Conservation (phyloP, 2,797 vertebrate species). For the Microchirus variegatus region DNA sequence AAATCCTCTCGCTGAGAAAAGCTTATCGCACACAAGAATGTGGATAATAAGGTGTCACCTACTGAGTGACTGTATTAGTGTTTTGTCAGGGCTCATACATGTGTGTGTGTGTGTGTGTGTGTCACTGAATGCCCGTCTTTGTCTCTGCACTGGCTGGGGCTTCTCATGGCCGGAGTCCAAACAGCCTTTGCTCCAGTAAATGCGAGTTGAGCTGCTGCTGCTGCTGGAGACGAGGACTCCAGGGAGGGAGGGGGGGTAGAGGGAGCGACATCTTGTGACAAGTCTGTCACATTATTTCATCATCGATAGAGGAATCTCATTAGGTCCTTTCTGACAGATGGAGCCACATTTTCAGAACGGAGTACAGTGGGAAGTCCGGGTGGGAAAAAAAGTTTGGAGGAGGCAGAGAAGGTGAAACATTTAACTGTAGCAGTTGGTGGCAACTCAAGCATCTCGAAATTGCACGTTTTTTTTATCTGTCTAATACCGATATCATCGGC, state of each 20-base stretch:
- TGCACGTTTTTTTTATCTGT: too few relatives aligned
- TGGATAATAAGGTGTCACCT: conserved; percentile 35
- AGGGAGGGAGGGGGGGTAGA: conserved; percentile 1
- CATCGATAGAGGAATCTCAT: conserved; percentile 46
- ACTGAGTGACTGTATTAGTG: conserved; percentile 2
- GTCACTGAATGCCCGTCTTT: conserved; percentile 44
- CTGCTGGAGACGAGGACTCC: conserved; percentile 22
- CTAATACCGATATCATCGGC: too few relatives aligned
- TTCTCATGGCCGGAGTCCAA: conserved; percentile 35
- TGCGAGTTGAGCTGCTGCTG: conserved; percentile 13
- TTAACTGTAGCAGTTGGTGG: conserved; percentile 7
- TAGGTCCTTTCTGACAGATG: conserved; percentile 45
- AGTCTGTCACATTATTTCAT: conserved; percentile 62
- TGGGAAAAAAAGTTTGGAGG: background rate
- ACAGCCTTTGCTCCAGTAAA: conserved; percentile 31
- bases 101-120: conserved; percentile 6
- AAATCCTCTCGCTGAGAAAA: background rate
- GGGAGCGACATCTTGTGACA: conserved; percentile 47
- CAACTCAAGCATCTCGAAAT: conserved; percentile 29
- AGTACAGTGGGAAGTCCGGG: background rate
- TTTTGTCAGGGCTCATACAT: conserved; percentile 1
- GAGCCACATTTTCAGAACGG: conserved; percentile 31
- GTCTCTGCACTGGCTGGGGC: conserved; percentile 33
- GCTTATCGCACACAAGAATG: conserved; percentile 5
- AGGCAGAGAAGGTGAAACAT: conserved; percentile 15